Percentiles rank a stretch among this genome's conserved stretches.
These are phyloP conservation scores for Lasius platythorax DNA, from an alignment of 2,888 invertebrate species.

Conservation along the genomic window DNA sequence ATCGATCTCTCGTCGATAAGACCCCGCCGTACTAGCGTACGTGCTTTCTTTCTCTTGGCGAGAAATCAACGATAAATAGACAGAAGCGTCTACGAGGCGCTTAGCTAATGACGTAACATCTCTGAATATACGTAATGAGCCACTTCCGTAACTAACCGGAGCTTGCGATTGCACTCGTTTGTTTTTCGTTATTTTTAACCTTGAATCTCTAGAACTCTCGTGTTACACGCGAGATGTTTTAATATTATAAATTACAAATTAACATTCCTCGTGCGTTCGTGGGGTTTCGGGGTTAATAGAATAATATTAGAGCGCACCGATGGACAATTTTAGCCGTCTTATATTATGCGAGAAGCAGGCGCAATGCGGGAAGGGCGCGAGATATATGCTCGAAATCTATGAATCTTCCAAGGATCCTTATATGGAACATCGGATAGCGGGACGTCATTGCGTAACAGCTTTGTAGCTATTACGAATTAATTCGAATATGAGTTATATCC, in stretches of 20 bases:
- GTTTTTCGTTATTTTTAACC: not conserved
- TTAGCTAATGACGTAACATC: conserved; percentile 43
- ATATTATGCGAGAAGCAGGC: too few species aligned
- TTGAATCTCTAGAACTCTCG: not conserved
- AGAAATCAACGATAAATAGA: conserved; percentile 43
- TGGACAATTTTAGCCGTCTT: conserved; percentile 10
- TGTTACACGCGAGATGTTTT: not conserved
- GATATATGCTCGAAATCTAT: conserved; percentile 29
- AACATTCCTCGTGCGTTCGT: not conserved
- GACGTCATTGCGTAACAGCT: conserved; percentile 43
- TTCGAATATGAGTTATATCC: conserved; percentile 52
- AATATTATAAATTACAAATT: not conserved
- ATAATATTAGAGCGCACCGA: not conserved
- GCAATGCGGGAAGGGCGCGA: not conserved
- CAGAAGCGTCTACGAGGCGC: conserved; percentile 17
- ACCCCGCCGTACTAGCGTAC: not conserved
- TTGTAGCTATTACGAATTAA: conserved; percentile 55
- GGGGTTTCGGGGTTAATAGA: not conserved
- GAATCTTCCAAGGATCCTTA: conserved; percentile 47
- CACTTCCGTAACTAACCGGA: conserved; percentile 31
- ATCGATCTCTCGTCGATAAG: conserved; percentile 65
- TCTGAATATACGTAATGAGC: conserved; percentile 11
- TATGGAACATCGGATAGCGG: conserved; percentile 23
- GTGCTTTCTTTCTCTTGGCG: conserved; percentile 5
- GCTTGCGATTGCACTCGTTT: not conserved